Base-by-base conservation (phyloP, 1,140 invertebrate species). In the Chymomyza costata region DNA sequence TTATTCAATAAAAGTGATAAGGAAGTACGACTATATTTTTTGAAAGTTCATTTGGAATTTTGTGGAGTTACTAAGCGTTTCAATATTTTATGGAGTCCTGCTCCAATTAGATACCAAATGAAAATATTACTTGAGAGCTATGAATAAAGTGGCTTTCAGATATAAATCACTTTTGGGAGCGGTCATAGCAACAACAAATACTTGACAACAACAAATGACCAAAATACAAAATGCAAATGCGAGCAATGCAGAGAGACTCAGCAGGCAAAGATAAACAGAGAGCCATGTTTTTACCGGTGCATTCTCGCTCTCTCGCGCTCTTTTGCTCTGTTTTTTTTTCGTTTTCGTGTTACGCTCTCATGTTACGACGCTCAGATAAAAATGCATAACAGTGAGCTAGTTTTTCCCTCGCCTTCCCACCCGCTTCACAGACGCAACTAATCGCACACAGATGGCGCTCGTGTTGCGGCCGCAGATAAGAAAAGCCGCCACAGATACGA, bases 201-300 rank as follows among this genome's bases (percentile, higher is more conserved):
- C 17, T n/a, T n/a, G 11, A 11, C 28, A 28, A 17, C 8, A 51
- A 17, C 37, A 39, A 59, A 39, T 13, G 37, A 18, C 21, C 13
- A 51, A 38, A 57, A n/a, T n/a, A n/a, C n/a, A 44, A 51, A 51
- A 65, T 62, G 56, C 65, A 78, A 50, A 64, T 64, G 61, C 51
- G 50, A 39, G 61, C 21, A 18, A 25, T 25, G 21, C n/a, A n/a
- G n/a, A n/a, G n/a, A n/a, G n/a, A n/a, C n/a, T n/a, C n/a, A n/a
- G n/a, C n/a, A 25, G 3, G 15, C 30, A 67, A 78, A 76, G 71
- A 76, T 76, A 76, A 76, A 76, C 71, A 76, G 71, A 76, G 71
- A 76, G 59, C 43, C 18, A n/a, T 52, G 40, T 52, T 44, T n/a
- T 44, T 44, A 41, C 46, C 59, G 58, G 53, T 55, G 2, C n/a